Base-by-base conservation (phyloP, 2,113 vertebrate species). In the Bubo bubo region DNA sequence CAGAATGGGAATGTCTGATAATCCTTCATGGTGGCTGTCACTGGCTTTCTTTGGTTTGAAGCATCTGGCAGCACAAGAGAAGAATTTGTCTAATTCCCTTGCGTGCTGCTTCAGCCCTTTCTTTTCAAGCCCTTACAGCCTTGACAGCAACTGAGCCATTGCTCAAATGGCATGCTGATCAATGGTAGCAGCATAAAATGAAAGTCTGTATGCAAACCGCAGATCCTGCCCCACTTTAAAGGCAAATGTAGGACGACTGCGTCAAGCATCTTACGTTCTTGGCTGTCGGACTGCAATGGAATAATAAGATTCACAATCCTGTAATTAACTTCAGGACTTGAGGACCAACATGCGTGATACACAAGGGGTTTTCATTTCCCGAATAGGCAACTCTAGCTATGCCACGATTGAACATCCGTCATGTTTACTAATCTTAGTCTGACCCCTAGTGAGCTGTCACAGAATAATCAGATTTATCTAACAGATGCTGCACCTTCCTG, bases 361-460 rank as follows among this genome's bases (percentile, higher is more conserved):
- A 4, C 58, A 19, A 47, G 41, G 28, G 56, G 16, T 34, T 97
- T 94, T 91, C 11, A 19, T 76, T 73, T 96, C 81, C 86, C 3
- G 1, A 55, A 1, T 0, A 72, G 72, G 64, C 70, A 86, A 37
- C 30, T 37, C 32, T 28, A n/a, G 52, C 76, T 55, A 2, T 9
- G 64, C 79, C 72, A 1, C 0, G 0, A 39, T 50, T 55, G 53
- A 74, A 5, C 52, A 86, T 90, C 63, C 6, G 0, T 86, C 75
- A 52, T 17, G 32, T 96, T 95, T 71, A 41, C 88, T 96, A 80
- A 95, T 96, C 89, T 94, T 92, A 89, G 95, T 62, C 91, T 96
- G 97, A 97, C 96, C 95, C 90, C 96, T 97, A 91, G 96, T 96
- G 96, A 97, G 90, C 91, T 75, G 66, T 70, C 87, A 82, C 41